Evolutionary conservation across 2,888 invertebrate species (phyloP).

Genomic region (Ellobium chinense): DNA sequence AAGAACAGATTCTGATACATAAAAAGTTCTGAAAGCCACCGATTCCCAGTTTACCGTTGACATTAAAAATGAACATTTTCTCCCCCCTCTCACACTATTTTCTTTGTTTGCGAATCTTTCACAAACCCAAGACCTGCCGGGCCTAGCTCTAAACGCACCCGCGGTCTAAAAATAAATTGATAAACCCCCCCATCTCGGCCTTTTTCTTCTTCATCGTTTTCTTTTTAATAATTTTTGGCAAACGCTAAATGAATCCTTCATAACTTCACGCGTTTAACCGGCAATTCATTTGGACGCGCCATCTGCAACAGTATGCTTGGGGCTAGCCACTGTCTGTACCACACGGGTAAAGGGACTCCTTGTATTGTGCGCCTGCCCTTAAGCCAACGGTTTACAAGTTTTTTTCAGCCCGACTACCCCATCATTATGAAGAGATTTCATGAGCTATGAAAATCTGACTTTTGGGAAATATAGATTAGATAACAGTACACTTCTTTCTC

Average conservation of each 20-base stretch:
- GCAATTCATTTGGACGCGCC: background rate
- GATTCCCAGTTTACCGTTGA: too few relatives aligned
- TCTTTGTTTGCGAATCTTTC: conserved; percentile 15
- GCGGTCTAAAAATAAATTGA: conserved; percentile 23
- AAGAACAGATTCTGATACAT: too few relatives aligned
- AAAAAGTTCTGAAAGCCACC: too few relatives aligned
- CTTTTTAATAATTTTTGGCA: background rate
- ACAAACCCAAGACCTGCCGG: background rate
- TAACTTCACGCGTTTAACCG: conserved; percentile 23
- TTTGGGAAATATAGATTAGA: too few relatives aligned
- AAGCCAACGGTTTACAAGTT: too few relatives aligned
- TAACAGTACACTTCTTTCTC: background rate
- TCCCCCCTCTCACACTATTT: conserved; percentile 2
- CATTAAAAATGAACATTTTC: conserved; percentile 1
- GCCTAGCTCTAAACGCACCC: background rate
- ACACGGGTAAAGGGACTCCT: too few relatives aligned
- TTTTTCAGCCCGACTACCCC: too few relatives aligned
- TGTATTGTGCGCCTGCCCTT: too few relatives aligned
- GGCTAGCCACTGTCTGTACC: too few relatives aligned
- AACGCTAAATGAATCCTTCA: conserved; percentile 23
- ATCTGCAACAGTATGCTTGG: conserved; percentile 3
- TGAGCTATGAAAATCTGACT: too few relatives aligned
- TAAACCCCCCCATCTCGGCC: background rate
- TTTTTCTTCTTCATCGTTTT: background rate
- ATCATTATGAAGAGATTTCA: too few relatives aligned